These are phyloP conservation scores for Scophthalmus maximus DNA, from an alignment of 2,113 vertebrate genomes.

Conservation along the genomic window DNA sequence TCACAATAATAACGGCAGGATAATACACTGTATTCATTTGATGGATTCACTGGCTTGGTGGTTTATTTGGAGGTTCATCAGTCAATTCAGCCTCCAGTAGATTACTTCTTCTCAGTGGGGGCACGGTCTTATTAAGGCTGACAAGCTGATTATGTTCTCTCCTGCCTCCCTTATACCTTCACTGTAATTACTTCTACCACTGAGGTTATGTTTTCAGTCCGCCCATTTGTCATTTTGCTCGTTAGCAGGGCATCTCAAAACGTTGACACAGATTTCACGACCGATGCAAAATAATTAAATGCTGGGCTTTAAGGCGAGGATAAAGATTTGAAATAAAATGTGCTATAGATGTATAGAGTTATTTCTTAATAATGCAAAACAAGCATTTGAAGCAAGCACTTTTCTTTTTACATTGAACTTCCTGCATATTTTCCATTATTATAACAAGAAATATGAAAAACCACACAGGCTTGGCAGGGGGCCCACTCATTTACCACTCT, in stretches of 20 bases:
- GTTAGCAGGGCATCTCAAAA: slow-evolving; percentile 25
- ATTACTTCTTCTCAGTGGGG: slow-evolving; percentile 65
- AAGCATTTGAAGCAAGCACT: too few species aligned
- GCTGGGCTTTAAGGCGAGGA: too few species aligned
- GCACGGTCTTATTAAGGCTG: slow-evolving; percentile 59
- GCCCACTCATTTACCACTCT: background rate
- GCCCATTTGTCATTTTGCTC: slow-evolving; percentile 23
- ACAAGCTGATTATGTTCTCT: slow-evolving; percentile 62
- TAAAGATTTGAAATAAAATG: too few species aligned
- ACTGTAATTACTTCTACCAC: slow-evolving; percentile 62
- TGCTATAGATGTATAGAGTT: too few species aligned
- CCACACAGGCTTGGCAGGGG: background rate
- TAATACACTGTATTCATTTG: slow-evolving; percentile 62
- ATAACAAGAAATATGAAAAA: slow-evolving; percentile 1
- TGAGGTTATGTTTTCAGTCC: slow-evolving; percentile 39
- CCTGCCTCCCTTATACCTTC: slow-evolving; percentile 32
- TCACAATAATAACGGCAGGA: slow-evolving; percentile 37
- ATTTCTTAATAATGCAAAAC: background rate
- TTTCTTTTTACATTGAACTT: background rate
- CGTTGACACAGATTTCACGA: background rate
- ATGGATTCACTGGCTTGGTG: slow-evolving; percentile 56
- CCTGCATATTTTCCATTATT: slow-evolving; percentile 17
- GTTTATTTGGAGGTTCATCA: slow-evolving; percentile 67
- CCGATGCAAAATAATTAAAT: too few species aligned
- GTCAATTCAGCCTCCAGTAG: slow-evolving; percentile 65